phyloP scores from a whole-genome alignment of 2,113 vertebrate species.

The Pontoporia blainvillei region DNA sequence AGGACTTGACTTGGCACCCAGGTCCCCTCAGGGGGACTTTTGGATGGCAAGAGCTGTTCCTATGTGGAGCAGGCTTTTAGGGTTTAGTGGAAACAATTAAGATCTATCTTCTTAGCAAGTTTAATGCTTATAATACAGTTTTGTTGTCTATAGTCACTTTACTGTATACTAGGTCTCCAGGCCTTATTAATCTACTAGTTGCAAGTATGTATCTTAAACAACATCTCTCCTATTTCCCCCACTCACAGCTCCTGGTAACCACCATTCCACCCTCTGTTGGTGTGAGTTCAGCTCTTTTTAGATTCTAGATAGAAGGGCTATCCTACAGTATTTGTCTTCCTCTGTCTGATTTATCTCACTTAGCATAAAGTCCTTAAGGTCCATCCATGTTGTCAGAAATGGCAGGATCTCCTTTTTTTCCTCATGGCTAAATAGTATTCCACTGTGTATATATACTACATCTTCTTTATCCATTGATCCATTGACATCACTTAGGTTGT shows the following conservation, averaged over 20 bases:
- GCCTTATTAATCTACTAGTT: neutral
- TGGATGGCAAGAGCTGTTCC: neutral
- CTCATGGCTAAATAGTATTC: neutral
- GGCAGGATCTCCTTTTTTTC: neutral
- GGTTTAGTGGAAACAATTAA: neutral
- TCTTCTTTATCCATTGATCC: neutral
- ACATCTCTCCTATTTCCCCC: neutral
- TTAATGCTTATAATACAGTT: neutral
- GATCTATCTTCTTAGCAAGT: neutral
- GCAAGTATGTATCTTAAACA: neutral
- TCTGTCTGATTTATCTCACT: neutral
- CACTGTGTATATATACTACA: rapidly evolving
- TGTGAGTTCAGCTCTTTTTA: neutral
- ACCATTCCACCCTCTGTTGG: neutral
- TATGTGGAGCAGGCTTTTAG: neutral
- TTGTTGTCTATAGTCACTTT: neutral
- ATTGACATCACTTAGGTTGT: neutral
- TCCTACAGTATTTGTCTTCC: neutral
- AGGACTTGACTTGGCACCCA: neutral
- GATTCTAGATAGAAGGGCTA: neutral
- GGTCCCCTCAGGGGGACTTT: neutral
- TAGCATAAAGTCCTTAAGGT: neutral
- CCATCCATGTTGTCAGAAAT: neutral
- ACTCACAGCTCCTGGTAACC: neutral
- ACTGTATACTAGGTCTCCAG: neutral